Percentiles rank a stretch among this genome's conserved stretches.
Evolutionary conservation across 2,888 invertebrate genomes (phyloP).

Genomic region (Dicroscelio sp.): DNA sequence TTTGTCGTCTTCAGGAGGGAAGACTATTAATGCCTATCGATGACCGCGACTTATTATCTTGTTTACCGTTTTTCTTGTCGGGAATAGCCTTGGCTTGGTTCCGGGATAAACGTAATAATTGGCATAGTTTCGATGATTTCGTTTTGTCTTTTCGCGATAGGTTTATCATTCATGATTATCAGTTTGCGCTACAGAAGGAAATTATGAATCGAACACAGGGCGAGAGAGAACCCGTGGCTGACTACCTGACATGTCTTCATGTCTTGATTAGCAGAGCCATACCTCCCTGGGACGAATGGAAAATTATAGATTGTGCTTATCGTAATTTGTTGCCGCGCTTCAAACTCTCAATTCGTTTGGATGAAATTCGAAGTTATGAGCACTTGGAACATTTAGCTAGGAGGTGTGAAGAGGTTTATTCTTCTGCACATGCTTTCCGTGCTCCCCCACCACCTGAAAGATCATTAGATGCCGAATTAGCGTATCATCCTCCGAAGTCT

Average conservation of each 20-base stretch:
- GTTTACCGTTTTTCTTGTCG: too few species aligned
- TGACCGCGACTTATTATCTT: too few species aligned
- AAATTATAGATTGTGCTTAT: neutral
- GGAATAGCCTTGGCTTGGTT: too few species aligned
- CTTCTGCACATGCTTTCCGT: neutral
- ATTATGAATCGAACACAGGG: neutral
- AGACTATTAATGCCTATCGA: too few species aligned
- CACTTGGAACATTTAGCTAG: neutral
- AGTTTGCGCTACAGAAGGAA: neutral
- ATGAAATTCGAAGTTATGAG: neutral
- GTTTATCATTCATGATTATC: neutral
- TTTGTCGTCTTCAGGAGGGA: too few species aligned
- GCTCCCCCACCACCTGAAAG: neutral
- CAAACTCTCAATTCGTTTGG: neutral
- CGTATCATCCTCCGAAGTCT: constrained; percentile 6
- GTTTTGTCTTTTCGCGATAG: neutral
- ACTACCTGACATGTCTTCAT: neutral
- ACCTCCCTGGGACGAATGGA: neutral
- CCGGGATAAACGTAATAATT: too few species aligned
- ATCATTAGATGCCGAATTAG: neutral
- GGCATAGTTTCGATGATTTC: too few species aligned
- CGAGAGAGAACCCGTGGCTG: neutral
- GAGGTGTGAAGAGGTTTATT: too few species aligned
- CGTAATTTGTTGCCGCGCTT: neutral
- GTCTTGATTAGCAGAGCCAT: neutral